Conservation (phyloP, 1,140 invertebrate genomes). For the Dysdera silvatica region DNA sequence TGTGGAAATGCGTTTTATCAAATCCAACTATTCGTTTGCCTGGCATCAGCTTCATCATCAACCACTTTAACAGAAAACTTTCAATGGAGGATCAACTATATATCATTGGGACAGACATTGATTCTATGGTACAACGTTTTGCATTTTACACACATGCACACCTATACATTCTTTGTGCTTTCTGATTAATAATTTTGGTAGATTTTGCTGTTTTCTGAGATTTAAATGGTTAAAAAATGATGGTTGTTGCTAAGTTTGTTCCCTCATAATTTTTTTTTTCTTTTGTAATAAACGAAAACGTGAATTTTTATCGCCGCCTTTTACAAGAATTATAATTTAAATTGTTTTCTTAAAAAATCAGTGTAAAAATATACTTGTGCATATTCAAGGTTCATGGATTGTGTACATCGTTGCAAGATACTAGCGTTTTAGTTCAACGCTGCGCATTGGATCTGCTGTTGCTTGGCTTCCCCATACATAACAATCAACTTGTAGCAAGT, state of each 20-base stretch:
- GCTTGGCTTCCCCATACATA: conserved; percentile 77
- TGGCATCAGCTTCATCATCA: conserved; percentile 70
- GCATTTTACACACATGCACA: too few relatives aligned
- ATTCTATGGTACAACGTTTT: conserved; percentile 76
- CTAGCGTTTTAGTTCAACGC: conserved; percentile 73
- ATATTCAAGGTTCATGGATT: conserved; percentile 53
- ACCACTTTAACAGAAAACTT: conserved; percentile 73
- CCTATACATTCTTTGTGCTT: too few relatives aligned
- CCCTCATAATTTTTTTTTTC: too few relatives aligned
- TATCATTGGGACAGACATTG: conserved; percentile 76
- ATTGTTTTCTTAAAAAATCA: too few relatives aligned
- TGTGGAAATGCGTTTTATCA: conserved; percentile 79
- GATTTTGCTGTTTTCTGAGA: too few relatives aligned
- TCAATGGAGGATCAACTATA: conserved; percentile 75
- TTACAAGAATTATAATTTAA: too few relatives aligned
- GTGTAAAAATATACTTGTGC: conserved; percentile 4
- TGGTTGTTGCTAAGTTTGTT: too few relatives aligned
- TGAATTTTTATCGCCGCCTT: too few relatives aligned
- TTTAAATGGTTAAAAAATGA: too few relatives aligned
- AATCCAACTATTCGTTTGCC: conserved; percentile 76
- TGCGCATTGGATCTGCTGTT: conserved; percentile 76
- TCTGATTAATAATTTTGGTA: too few relatives aligned
- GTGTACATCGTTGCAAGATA: conserved; percentile 68
- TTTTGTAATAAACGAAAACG: too few relatives aligned
- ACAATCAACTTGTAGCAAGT: conserved; percentile 60